A percentile compares a stretch with the other conserved stretches of the same genome.
These are phyloP conservation scores for Diplazon laetatorius DNA, from an alignment of 2,888 invertebrate genomes.

Conservation along the genomic window DNA sequence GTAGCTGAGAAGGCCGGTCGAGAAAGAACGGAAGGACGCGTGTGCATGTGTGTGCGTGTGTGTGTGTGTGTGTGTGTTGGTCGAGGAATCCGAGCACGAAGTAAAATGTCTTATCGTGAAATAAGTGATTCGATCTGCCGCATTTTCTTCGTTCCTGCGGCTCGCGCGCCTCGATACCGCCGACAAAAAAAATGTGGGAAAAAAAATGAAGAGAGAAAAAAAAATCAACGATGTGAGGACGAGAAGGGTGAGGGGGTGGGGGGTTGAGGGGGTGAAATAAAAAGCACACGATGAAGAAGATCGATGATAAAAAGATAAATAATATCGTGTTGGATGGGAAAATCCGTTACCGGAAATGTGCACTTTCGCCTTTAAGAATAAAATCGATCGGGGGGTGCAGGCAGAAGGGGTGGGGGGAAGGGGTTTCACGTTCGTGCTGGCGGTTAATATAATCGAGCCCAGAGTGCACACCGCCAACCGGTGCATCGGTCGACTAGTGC, in stretches of 20 bases:
- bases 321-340: conserved; percentile 59
- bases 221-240: neutral
- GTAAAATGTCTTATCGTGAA: conserved; percentile 56
- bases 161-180: conserved; percentile 25
- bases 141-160: conserved; percentile 56
- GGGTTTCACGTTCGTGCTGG: conserved; percentile 23
- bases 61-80: too few relatives aligned
- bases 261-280: conserved; percentile 43
- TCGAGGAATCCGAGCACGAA: conserved; percentile 19
- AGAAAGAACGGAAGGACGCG: neutral
- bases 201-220: neutral
- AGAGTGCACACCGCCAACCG: neutral
- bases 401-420: too few relatives aligned
- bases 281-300: conserved; percentile 23
- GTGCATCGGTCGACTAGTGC: neutral
- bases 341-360: conserved; percentile 64
- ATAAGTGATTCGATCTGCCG: conserved; percentile 63
- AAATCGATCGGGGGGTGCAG: conserved; percentile 61
- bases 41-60: too few relatives aligned
- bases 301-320: conserved; percentile 55
- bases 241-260: neutral
- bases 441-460: conserved; percentile 61
- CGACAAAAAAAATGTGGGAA: neutral
- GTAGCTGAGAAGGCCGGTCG: too few relatives aligned
- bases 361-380: conserved; percentile 63